Evolutionary conservation across 2,797 vertebrate genomes (phyloP), one percentile per base, ranked within the genome.

Genomic region (Sebastiscus tertius): DNA sequence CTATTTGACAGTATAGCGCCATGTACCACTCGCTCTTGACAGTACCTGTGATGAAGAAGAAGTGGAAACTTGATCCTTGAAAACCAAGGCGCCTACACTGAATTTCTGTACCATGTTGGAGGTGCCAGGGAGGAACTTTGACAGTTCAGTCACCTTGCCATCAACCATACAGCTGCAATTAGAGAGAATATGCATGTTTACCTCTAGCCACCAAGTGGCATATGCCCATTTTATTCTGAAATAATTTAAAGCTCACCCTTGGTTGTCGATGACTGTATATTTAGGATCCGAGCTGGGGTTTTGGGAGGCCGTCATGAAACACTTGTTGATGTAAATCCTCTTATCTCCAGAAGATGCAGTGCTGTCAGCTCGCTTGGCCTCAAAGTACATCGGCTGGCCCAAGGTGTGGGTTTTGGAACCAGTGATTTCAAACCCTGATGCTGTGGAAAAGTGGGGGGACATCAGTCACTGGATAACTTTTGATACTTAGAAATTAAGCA

Each of bases 131-230:
- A 94, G 39, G 82, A 95, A 96, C 71, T 64, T 88, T 0, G 94
- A 93, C 24, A 81, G 33, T 1, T 5, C 0, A 0, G 55, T 87
- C 14, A 61, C 12, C 56, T 81, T 92, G n/a, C 92, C 29, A 20
- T 95, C 95, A 72, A 92, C 42, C 93, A 96, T 92, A 65, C 95
- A 96, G 26, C 96, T 96, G 79, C 29, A 87, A 39, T 34, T 5
- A 4, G 5, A 70, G 6, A 75, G 3, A 80, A 61, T 1, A 58
- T 2, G 6, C 3, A 64, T 0, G 0, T 63, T 66, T 11, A 39
- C 0, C 0, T 1, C 2, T 0, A 8, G 16, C 20, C 2, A 27
- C 14, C 4, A 55, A 36, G 18, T 29, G 2, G 24, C 34, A n/a
- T 20, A 18, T 8, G 5, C 1, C 5, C 1, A 26, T 31, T n/a